Base-by-base conservation (phyloP, 2,797 vertebrate genomes). In the Zalophus californianus region DNA sequence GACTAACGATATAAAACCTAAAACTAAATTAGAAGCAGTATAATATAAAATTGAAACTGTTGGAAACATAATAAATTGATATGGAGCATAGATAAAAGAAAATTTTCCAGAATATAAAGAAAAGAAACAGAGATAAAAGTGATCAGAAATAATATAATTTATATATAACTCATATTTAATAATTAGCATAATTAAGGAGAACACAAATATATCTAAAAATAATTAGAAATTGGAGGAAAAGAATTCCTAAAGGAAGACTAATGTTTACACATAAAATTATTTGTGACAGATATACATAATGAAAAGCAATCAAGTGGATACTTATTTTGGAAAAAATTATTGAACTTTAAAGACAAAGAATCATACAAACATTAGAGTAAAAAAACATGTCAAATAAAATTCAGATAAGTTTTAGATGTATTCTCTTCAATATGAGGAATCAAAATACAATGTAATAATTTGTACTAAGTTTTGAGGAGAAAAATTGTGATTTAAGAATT, bases 111-210 rank as follows among this genome's bases (percentile, higher is more conserved):
- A 50, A 95, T 20, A 86, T 0, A 92, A 44, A 94, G 41, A 72
- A 96, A 97, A 97, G 38, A 18, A 75, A 35, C 10, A 88, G 41
- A 92, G 16, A 94, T 66, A 11, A 87, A 97, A 87, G 18, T 41
- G 12, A 68, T 75, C 18, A 85, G n/a, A 54, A 56, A 66, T 84
- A 60, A 94, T 27, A 73, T 56, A 35, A 75, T 62, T 85, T 89
- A 68, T 68, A 68, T 29, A 89, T 41, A 83, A 62, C 25, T 73
- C 7, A 32, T 14, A 79, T 44, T 44, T 83, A 52, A 84, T 27
- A 97, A 89, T 48, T 60, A 52, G 15, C 20, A 82, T 73, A 89
- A 70, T 94, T 73, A 50, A 89, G 11, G 16, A 38, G 50, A 48
- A 90, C 84, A 58, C 13, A 83, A 68, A 92, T 89, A n/a, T n/a